Percentiles rank a stretch among this genome's conserved stretches.
These are phyloP conservation scores for Ascidia mentula DNA, from an alignment of 23 tunicate species.

Conservation along the genomic window DNA sequence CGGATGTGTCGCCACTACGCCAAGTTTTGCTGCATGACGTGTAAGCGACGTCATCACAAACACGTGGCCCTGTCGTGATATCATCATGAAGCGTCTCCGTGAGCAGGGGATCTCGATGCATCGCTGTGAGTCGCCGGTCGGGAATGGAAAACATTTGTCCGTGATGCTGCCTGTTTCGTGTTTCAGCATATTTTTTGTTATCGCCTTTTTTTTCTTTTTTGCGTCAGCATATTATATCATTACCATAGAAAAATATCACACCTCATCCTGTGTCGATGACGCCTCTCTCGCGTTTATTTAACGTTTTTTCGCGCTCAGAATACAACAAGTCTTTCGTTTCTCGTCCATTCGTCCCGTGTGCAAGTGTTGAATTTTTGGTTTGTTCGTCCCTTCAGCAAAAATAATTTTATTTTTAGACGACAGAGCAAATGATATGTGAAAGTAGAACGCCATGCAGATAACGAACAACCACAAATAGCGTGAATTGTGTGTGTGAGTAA, in stretches of 20 bases:
- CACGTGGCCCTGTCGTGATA: conserved; percentile 1
- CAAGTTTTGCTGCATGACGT: conserved; percentile 18
- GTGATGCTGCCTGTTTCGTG: neutral
- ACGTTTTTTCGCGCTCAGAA: too few species aligned
- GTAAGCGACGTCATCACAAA: conserved; percentile 17
- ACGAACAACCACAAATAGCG: too few species aligned
- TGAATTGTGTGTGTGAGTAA: neutral
- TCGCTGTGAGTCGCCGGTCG: neutral
- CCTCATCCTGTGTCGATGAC: neutral
- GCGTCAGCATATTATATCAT: neutral
- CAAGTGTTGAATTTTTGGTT: too few species aligned
- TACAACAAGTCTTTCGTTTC: too few species aligned
- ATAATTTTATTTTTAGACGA: too few species aligned
- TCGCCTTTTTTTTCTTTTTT: neutral
- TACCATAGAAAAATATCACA: conserved; percentile 9
- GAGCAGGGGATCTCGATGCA: neutral
- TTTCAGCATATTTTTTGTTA: conserved; percentile 7
- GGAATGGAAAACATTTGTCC: neutral
- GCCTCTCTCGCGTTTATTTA: neutral
- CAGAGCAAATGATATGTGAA: too few species aligned
- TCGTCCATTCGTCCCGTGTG: too few species aligned
- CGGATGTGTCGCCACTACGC: conserved; percentile 28
- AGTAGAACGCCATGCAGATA: too few species aligned
- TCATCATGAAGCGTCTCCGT: neutral
- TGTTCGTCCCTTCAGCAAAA: too few species aligned